A percentile compares a stretch with the other conserved stretches of the same genome.
phyloP scores from a whole-genome alignment of 64 coral and sea anemone species.

The Orbicella faveolata region DNA sequence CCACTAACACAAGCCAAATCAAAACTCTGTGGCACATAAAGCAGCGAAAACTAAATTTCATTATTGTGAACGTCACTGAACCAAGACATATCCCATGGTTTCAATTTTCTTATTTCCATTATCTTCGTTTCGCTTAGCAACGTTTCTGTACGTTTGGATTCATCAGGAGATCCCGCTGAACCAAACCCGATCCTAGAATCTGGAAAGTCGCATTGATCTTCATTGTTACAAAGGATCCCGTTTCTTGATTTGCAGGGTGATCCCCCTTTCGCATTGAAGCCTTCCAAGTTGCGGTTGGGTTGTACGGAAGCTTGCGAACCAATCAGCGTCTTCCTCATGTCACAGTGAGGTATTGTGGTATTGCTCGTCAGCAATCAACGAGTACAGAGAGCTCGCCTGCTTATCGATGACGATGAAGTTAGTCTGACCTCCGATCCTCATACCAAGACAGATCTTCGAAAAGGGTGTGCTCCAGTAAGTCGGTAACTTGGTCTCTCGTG shows the following conservation, averaged over 20 bases:
- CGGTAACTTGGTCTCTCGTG: constrained; percentile 37
- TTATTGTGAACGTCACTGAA: neutral
- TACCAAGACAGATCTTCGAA: constrained; percentile 47
- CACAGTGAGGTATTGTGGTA: constrained; percentile 4
- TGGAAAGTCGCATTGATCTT: neutral
- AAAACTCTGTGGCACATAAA: neutral
- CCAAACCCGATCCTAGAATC: constrained; percentile 38
- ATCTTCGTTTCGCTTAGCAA: neutral
- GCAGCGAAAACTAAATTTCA: neutral
- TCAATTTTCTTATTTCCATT: neutral
- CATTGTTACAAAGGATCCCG: constrained; percentile 19
- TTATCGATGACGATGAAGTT: neutral
- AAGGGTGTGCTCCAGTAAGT: constrained; percentile 41
- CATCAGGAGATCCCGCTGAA: neutral
- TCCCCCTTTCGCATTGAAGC: neutral
- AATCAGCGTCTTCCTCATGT: constrained; percentile 4
- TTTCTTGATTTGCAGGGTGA: neutral
- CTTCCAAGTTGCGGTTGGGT: constrained; percentile 18
- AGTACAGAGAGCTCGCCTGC: constrained; percentile 5
- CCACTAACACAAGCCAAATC: no score
- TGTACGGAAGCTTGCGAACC: neutral
- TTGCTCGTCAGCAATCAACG: constrained; percentile 10
- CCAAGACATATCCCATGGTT: constrained; percentile 13
- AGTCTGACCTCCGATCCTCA: neutral
- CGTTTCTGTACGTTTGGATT: neutral